Base-by-base conservation (phyloP, 2,113 vertebrate genomes). In the Fregata magnificens region DNA sequence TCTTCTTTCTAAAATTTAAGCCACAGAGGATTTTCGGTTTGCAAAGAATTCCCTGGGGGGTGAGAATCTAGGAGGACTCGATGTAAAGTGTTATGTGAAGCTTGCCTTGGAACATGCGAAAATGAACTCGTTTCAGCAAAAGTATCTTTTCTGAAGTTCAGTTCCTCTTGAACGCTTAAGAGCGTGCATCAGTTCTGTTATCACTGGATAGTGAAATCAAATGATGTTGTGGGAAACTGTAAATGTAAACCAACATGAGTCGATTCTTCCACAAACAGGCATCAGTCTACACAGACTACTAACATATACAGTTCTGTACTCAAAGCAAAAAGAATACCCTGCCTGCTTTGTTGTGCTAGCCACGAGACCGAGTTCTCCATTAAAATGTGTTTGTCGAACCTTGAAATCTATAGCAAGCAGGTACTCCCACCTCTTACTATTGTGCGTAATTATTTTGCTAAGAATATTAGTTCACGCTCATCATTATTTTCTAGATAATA, bases 311-410 rank as follows among this genome's bases (percentile, higher is more conserved):
- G 81, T 67, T 91, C 77, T 56, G 73, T 56, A 61, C 73, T 92
- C 45, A 45, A 73, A 91, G 77, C 66, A 91, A 89, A 88, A 88
- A 69, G 61, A 93, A 85, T 93, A 94, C 67, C 58, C 34, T 80
- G 42, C 71, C 62, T 87, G 73, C 86, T 95, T 90, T 95, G 86
- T 86, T 94, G 74, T 85, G 84, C 86, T 80, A 97, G 93, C 66
- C 81, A 63, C 86, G 81, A 97, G 86, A 91, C 81, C 1, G 6
- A 83, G 32, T 56, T 92, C 77, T 87, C 76, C 80, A 72, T 53
- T 77, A 62, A 96, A 91, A 90, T 1, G 42, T 82, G 74, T 59
- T 85, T 91, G 84, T 72, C 2, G 0, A 85, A 74, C 86, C 61
- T 73, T 93, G 84, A 82, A 79, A 79, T 89, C 66, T 85, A 26